Conservation (phyloP, 1,140 invertebrate species). For the Polypedilum vanderplanki region DNA sequence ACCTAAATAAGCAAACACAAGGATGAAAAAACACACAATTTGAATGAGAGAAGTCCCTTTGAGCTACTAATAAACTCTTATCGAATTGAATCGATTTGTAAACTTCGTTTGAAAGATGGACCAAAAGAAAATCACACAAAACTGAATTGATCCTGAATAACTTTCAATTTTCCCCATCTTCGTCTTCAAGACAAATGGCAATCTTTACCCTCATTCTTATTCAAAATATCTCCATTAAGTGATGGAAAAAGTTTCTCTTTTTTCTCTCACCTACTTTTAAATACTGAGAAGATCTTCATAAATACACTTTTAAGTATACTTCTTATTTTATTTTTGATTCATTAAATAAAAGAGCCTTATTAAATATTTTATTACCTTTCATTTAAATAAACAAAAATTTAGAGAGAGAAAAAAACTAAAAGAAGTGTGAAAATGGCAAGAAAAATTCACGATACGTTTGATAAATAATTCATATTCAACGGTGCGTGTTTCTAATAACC, state of each 20-base stretch:
- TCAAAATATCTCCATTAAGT: background rate
- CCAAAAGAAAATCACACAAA: constrained; percentile 9
- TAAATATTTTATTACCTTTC: no score
- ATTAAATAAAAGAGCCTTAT: no score
- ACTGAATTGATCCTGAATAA: constrained; percentile 21
- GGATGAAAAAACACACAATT: background rate
- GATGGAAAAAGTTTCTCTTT: no score
- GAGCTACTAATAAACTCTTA: background rate
- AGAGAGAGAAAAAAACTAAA: background rate
- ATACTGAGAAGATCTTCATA: background rate
- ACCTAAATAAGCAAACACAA: background rate
- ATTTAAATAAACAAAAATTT: no score
- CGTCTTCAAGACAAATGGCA: background rate
- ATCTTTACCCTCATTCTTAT: background rate
- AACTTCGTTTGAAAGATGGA: background rate
- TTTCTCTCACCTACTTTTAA: no score
- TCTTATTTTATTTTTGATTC: background rate
- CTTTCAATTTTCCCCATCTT: no score
- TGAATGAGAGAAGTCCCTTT: background rate
- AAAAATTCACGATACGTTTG: no score
- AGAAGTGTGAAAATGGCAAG: constrained; percentile 10
- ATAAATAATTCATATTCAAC: background rate
- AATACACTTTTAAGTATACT: background rate
- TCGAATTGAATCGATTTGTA: background rate
- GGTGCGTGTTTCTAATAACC: background rate